phyloP scores from a whole-genome alignment of 2,113 vertebrate species.

The Zingel zingel region DNA sequence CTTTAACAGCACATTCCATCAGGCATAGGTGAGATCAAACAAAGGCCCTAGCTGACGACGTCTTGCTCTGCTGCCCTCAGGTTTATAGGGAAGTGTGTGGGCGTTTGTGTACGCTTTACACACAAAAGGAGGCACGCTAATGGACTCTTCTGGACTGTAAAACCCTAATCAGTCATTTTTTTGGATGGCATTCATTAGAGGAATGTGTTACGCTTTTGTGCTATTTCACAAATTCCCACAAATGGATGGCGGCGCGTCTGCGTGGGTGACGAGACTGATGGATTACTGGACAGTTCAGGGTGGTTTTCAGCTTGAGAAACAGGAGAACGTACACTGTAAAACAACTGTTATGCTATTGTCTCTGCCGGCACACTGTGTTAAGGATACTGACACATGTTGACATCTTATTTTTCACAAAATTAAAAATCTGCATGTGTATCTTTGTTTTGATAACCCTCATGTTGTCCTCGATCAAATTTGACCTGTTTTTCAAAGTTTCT shows the following conservation, averaged over 20 bases:
- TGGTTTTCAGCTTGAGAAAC: not conserved
- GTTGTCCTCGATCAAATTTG: too few relatives aligned
- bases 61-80: not conserved
- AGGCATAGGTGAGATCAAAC: not conserved
- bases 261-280: not conserved
- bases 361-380: not conserved
- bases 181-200: not conserved
- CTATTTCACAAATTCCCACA: not conserved
- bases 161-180: not conserved
- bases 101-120: not conserved
- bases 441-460: too few relatives aligned
- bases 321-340: not conserved
- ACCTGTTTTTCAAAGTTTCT: too few relatives aligned
- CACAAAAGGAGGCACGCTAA: not conserved
- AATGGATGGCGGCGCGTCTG: conserved; percentile 6
- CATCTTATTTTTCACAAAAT: not conserved
- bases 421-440: not conserved
- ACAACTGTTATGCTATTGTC: not conserved
- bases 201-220: not conserved
- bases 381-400: not conserved
- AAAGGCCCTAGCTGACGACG: fast-evolving
- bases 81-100: not conserved
- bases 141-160: not conserved
- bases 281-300: conserved; percentile 9
- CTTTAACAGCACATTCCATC: not conserved